A percentile compares a stretch with the other conserved stretches of the same genome.
These are phyloP conservation scores for Leptoclinus maculatus DNA, from an alignment of 2,797 vertebrate species.

Conservation along the genomic window DNA sequence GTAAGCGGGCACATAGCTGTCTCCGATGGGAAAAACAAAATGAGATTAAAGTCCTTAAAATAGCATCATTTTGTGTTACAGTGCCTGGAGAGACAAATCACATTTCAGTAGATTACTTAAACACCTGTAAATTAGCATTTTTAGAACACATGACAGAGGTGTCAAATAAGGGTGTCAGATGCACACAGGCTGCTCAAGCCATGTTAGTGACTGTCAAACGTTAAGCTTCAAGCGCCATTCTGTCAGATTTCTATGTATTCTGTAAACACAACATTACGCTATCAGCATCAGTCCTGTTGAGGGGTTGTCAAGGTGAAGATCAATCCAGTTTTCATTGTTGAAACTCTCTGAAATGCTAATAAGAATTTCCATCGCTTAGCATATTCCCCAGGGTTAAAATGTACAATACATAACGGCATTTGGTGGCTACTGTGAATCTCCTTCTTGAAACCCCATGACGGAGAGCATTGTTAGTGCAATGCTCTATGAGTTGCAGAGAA, in stretches of 20 bases:
- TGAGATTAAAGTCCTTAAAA: slow-evolving; percentile 78
- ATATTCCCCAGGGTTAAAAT: slow-evolving; percentile 21
- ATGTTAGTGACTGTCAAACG: slow-evolving; percentile 65
- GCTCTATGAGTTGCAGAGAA: not conserved
- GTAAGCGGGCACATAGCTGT: slow-evolving; percentile 51
- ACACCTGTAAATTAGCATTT: slow-evolving; percentile 87
- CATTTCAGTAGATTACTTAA: slow-evolving; percentile 86
- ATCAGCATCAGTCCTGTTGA: slow-evolving; percentile 17
- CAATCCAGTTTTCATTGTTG: slow-evolving; percentile 8
- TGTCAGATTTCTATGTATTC: slow-evolving; percentile 43
- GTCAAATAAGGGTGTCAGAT: slow-evolving; percentile 61
- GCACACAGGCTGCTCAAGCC: slow-evolving; percentile 50
- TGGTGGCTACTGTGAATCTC: not conserved
- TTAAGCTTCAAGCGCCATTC: slow-evolving; percentile 43
- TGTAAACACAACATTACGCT: slow-evolving; percentile 34
- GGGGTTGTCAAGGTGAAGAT: slow-evolving; percentile 17
- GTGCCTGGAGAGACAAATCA: slow-evolving; percentile 77
- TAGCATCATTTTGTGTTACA: slow-evolving; percentile 68
- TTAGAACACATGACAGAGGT: slow-evolving; percentile 76
- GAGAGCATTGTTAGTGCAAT: not conserved
- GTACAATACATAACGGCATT: slow-evolving; percentile 10
- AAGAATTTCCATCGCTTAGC: slow-evolving; percentile 3
- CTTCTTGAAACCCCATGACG: slow-evolving; percentile 13
- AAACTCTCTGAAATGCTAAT: slow-evolving; percentile 28
- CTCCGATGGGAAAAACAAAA: slow-evolving; percentile 75